Evolutionary conservation across 2,888 invertebrate species (phyloP).

Genomic region (Hydraecia micacea): DNA sequence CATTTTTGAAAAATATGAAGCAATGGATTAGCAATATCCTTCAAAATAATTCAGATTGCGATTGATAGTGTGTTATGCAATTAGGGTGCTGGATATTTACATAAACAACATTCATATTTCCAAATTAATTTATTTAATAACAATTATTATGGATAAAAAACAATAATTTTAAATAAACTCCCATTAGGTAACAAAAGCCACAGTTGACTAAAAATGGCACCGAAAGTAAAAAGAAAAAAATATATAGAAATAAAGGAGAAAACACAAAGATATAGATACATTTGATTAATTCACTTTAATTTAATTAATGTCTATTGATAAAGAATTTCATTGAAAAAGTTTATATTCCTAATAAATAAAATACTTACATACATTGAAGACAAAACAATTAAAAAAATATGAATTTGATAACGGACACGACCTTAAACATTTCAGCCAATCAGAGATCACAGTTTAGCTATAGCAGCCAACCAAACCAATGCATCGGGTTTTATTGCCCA

Average conservation of each 20-base stretch:
- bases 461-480: neutral
- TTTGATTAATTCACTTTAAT: neutral
- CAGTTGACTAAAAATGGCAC: slow-evolving; percentile 50
- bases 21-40: too few relatives aligned
- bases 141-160: slow-evolving; percentile 31
- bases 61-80: too few relatives aligned
- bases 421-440: neutral
- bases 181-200: slow-evolving; percentile 20
- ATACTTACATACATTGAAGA: slow-evolving; percentile 4
- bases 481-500: neutral
- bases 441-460: neutral
- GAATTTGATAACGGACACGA: neutral
- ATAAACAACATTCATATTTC: slow-evolving; percentile 12
- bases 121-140: slow-evolving; percentile 47
- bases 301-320: neutral
- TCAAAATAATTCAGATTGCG: too few relatives aligned
- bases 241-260: neutral
- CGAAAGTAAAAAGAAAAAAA: neutral
- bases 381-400: neutral
- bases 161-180: slow-evolving; percentile 3
- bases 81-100: neutral
- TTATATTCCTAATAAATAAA: slow-evolving; percentile 6
- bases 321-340: slow-evolving; percentile 3
- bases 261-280: neutral
- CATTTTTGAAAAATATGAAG: too few relatives aligned